Evolutionary conservation across 2,113 vertebrate genomes (phyloP).

Genomic region (Okapia johnstoni): DNA sequence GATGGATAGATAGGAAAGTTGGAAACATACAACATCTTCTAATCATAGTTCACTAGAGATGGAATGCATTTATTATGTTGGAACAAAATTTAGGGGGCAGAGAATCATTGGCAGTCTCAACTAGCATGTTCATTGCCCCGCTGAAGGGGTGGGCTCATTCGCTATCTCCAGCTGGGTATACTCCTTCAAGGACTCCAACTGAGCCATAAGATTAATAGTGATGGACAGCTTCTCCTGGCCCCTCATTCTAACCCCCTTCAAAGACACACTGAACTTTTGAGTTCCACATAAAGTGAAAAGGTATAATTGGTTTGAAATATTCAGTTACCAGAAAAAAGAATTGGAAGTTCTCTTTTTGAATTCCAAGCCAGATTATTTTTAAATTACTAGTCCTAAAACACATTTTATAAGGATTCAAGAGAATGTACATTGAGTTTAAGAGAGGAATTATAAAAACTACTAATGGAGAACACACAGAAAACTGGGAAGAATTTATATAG

Average conservation of each 20-base stretch:
- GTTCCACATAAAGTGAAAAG: neutral
- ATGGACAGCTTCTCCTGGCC: accelerated
- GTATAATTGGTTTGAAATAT: neutral
- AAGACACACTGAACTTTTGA: neutral
- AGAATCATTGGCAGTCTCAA: neutral
- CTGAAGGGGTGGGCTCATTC: neutral
- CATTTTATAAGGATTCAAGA: neutral
- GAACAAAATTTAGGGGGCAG: neutral
- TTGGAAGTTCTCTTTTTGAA: neutral
- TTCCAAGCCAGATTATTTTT: neutral
- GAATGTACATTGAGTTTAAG: neutral
- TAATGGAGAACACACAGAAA: neutral
- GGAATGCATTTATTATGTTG: neutral
- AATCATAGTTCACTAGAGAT: neutral
- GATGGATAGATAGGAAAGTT: neutral
- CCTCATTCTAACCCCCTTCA: neutral
- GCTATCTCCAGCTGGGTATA: neutral
- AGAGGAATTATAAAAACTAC: neutral
- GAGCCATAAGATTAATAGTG: neutral
- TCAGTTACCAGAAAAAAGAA: neutral
- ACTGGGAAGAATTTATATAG: neutral
- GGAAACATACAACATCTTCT: neutral
- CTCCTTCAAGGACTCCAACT: neutral
- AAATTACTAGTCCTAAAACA: neutral
- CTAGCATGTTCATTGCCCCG: neutral